Evolutionary conservation across 2,113 vertebrate genomes (phyloP), one percentile per base, ranked within the genome.

Genomic region (Paralichthys olivaceus): DNA sequence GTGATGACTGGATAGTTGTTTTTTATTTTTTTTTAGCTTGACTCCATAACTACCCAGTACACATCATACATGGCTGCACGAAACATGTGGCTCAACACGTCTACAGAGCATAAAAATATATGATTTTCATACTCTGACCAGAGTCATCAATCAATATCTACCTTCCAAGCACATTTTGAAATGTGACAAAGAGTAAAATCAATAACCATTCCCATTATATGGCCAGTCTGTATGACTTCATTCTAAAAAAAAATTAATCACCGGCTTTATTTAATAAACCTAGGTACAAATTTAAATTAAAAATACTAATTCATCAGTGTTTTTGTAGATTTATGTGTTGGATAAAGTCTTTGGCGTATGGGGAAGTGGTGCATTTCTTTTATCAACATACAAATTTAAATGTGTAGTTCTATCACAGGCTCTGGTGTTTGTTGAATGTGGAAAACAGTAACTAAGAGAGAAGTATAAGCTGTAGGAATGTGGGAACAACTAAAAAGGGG

Each of bases 1-100:
- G 45, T 15, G 25, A 67, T 73, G 66, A 81, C 80, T 37, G 56
- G 76, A 70, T 59, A 37, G 4, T 66, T 77, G 61, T 53, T 28
- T 63, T 70, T 23, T 68, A 66, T 53, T 28, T 65, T 17, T 23
- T 56, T 43, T 49, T 54, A 58, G 49, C 22, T 14, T 59, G 8
- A 37, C n/a, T 69, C 59, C n/a, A 22, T 53, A 53, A 47, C 43
- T 47, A 47, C 15, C 43, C 43, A 7, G 4, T 49, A 7, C 43
- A 62, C 43, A 58, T 11, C 1, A 56, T 19, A 40, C 17, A 12
- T 37, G 20, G 29, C 15, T 57, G n/a, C 17, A 72, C 34, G 22
- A 58, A 56, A 51, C 11, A 2, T 56, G 23, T 23, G 28, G 45
- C 29, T 54, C 15, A 40, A 40, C 37, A 59, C 8, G 4, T 45